Evolutionary conservation across 2,797 vertebrate genomes (phyloP).

Genomic region (Falco biarmicus): DNA sequence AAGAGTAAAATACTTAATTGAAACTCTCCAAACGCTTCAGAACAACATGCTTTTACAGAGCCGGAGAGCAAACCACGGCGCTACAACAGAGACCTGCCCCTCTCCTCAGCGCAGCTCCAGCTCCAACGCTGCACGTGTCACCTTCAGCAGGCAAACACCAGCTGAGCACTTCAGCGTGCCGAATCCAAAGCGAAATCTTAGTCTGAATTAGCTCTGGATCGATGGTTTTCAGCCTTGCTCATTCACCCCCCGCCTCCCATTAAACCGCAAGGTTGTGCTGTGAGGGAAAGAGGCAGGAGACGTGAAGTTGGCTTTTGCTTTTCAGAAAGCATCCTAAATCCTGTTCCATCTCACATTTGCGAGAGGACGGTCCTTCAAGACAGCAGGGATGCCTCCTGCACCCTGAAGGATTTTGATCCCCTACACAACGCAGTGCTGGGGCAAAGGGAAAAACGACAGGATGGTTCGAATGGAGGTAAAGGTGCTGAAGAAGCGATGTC

Average conservation of each 20-base stretch:
- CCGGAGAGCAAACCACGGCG: fast-evolving
- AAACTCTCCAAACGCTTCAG: neutral
- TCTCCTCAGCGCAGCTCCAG: neutral
- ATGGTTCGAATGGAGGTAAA: neutral
- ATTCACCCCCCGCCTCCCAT: neutral
- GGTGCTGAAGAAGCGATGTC: neutral
- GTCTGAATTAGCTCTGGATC: neutral
- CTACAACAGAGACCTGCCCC: neutral
- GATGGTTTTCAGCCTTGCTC: too few species aligned
- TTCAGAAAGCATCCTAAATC: neutral
- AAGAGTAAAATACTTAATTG: neutral
- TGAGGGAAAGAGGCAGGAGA: neutral
- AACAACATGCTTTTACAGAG: neutral
- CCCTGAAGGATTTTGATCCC: neutral
- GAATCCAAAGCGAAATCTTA: neutral
- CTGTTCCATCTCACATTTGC: fast-evolving
- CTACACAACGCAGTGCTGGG: fast-evolving
- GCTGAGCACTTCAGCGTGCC: neutral
- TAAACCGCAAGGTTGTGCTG: neutral
- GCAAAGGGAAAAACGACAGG: fast-evolving
- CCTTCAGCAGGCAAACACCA: neutral
- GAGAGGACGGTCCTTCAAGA: neutral
- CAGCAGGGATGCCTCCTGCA: neutral
- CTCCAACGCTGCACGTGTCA: fast-evolving
- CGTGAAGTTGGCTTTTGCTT: neutral